Base-by-base conservation (phyloP, 1,140 invertebrate genomes). In the Drosophila parvula region DNA sequence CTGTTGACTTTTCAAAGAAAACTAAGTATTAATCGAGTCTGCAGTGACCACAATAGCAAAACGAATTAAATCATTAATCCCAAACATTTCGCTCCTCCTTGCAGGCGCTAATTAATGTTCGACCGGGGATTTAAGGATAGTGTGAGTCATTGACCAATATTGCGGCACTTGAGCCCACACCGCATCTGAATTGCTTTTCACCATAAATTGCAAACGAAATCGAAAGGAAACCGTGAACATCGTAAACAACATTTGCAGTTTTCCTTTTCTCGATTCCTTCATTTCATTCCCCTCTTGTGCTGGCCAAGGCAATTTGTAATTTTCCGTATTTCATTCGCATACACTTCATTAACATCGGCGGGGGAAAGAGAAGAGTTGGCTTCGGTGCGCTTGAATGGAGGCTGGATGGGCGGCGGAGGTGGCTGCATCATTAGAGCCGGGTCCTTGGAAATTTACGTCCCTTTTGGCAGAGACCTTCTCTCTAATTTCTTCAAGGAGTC, bases 221-320 rank as follows among this genome's bases (percentile, higher is more conserved):
- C 88, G 82, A 90, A 90, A 88, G 88, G 86, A 90, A 90, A 90
- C 88, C 86, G 81, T 83, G 86, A 90, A 90, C 79, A 90, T 80
- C 86, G 82, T 90, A 88, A 90, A 90, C 79, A 90, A 83, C 79
- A 84, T 88, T 88, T 88, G 79, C 80, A 88, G 80, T 83, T 71
- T 78, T 79, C 30, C 64, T 60, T 56, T 58, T 9, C 38, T 53
- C 28, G 10, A 38, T 28, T 18, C 41, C 53, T 22, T 58, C 30
- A 28, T 64, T 38, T 36, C 27, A 3, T 34, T 60, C 36, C n/a
- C 18, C 51, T 10, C 18, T 18, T 4, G 51, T 34, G 18, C 22
- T 63, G 45, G 68, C 73, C 63, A 48, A 74, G 71, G 78, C 81
- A 86, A 85, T 85, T 85, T 88, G 84, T 88, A 89, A 88, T 88